These are phyloP conservation scores for Actinopyga echinites DNA, from an alignment of 53 echinoderm and acorn worm genomes.

Conservation along the genomic window DNA sequence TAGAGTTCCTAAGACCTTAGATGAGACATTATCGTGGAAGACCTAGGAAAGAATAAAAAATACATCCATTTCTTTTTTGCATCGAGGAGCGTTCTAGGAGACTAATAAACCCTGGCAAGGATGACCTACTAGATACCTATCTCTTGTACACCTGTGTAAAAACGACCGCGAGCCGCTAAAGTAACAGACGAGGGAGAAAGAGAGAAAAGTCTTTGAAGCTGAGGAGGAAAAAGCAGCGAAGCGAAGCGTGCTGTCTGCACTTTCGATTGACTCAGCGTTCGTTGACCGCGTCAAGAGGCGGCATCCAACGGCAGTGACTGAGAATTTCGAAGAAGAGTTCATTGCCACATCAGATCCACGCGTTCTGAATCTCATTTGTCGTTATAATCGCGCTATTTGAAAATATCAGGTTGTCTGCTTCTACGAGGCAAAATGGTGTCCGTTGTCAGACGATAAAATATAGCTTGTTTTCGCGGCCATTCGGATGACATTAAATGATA, in stretches of 20 bases:
- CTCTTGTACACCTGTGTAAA: neutral
- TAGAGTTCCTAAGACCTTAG: too few species aligned
- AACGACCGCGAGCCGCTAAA: neutral
- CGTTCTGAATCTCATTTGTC: constrained; percentile 2
- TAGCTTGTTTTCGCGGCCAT: too few species aligned
- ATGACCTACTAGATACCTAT: constrained; percentile 4
- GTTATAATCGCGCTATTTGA: constrained; percentile 4
- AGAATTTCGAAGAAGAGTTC: constrained; percentile 5
- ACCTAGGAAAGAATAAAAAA: too few species aligned
- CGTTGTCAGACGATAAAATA: too few species aligned
- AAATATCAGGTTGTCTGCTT: too few species aligned
- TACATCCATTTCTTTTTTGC: too few species aligned
- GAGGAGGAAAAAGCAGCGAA: neutral
- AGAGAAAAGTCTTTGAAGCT: neutral
- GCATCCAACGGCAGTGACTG: constrained; percentile 8
- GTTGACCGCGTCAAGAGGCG: constrained; percentile 19
- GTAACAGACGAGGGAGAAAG: neutral
- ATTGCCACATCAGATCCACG: constrained; percentile 17
- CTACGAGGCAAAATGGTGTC: too few species aligned
- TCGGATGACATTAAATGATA: too few species aligned
- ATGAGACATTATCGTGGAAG: too few species aligned
- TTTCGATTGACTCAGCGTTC: constrained; percentile 21
- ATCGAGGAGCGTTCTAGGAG: too few species aligned
- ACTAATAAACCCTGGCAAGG: neutral
- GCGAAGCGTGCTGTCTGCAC: constrained; percentile 13